A percentile compares a stretch with the other conserved stretches of the same genome.
Conservation (phyloP, 2,113 vertebrate genomes). For the Loxodonta africana region DNA sequence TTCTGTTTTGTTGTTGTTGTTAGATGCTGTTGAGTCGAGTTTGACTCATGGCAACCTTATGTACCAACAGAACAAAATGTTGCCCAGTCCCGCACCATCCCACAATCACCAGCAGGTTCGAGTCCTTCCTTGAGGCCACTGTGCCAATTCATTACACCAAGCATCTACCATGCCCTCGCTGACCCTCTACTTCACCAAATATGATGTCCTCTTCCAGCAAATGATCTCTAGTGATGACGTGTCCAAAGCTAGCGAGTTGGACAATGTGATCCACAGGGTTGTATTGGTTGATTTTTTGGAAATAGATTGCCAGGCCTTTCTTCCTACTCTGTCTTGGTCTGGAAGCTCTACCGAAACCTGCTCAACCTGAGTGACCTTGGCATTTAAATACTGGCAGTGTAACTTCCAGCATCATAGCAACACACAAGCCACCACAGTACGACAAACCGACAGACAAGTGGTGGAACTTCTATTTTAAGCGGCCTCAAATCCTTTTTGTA, state of each 20-base stretch:
- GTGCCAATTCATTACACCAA: background rate
- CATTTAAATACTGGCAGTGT: background rate
- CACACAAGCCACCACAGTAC: background rate
- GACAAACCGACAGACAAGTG: background rate
- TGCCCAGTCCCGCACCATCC: background rate
- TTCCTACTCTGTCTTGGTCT: background rate
- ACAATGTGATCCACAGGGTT: background rate
- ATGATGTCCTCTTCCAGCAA: background rate
- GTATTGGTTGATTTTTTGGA: no score
- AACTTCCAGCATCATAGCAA: background rate
- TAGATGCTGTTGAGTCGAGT: background rate
- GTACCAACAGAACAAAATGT: background rate
- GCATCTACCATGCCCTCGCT: background rate
- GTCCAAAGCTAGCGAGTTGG: background rate
- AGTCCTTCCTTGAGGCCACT: background rate
- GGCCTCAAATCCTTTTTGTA: slow-evolving; percentile 11
- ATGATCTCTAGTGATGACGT: background rate
- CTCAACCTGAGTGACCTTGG: background rate
- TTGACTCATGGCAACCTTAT: background rate
- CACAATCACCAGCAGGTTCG: background rate
- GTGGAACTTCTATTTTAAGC: slow-evolving; percentile 3
- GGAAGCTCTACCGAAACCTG: background rate
- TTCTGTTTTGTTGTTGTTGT: background rate
- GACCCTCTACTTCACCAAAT: background rate
- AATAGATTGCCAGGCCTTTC: background rate